These are phyloP conservation scores for Sebastes taczanowskii DNA, from an alignment of 2,797 vertebrate genomes.

Conservation along the genomic window DNA sequence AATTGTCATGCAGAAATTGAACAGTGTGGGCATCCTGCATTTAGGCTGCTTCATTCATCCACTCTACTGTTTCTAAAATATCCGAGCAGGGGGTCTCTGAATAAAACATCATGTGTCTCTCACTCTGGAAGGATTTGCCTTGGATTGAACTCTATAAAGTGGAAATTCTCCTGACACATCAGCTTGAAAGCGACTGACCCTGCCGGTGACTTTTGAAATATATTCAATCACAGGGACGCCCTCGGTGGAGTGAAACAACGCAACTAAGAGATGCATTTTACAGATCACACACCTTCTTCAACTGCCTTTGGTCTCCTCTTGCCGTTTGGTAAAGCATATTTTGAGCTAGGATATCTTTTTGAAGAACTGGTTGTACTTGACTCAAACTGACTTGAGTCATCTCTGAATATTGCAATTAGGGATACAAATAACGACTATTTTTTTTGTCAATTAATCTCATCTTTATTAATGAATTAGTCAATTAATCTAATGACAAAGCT, in stretches of 20 bases:
- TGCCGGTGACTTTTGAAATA: constrained; percentile 41
- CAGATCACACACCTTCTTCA: constrained; percentile 18
- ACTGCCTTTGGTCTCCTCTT: not conserved
- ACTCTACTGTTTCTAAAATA: constrained; percentile 47
- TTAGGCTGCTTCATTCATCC: constrained; percentile 40
- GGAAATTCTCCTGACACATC: constrained; percentile 40
- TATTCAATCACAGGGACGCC: constrained; percentile 22
- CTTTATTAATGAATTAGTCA: too few relatives aligned
- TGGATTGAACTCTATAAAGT: constrained; percentile 44
- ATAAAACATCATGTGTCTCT: constrained; percentile 67
- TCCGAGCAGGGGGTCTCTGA: constrained; percentile 42
- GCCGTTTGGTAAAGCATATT: not conserved
- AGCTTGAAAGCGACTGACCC: constrained; percentile 49
- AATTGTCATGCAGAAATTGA: constrained; percentile 35
- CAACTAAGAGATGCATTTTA: constrained; percentile 15
- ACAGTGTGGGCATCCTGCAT: constrained; percentile 35
- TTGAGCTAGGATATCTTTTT: not conserved
- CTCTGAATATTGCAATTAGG: not conserved
- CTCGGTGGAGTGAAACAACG: not conserved
- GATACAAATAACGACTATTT: too few relatives aligned
- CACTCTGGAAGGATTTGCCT: constrained; percentile 39
- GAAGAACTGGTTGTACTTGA: not conserved
- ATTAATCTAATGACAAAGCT: too few relatives aligned
- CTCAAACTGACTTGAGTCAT: not conserved
- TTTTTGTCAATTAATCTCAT: too few relatives aligned